These are phyloP conservation scores for Diadegma fenestrale DNA, from an alignment of 2,888 invertebrate genomes.

Conservation along the genomic window DNA sequence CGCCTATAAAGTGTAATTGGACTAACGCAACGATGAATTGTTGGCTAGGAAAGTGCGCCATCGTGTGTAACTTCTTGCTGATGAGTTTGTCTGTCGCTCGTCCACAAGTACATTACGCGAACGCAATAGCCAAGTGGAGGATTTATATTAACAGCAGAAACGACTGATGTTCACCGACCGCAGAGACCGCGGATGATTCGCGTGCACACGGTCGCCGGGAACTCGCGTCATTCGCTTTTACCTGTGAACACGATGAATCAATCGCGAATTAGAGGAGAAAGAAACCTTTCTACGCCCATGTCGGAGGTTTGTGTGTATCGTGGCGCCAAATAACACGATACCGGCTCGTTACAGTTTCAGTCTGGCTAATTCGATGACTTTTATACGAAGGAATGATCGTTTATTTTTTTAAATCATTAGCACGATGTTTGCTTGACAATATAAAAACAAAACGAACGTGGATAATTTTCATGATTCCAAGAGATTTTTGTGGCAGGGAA, in stretches of 20 bases:
- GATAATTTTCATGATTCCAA: neutral
- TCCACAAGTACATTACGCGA: neutral
- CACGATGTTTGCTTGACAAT: neutral
- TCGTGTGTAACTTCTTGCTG: slow-evolving; percentile 76
- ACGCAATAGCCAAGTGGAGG: slow-evolving; percentile 76
- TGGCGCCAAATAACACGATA: slow-evolving; percentile 17
- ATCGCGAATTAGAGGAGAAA: slow-evolving; percentile 46
- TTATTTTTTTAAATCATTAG: neutral
- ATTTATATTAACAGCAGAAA: slow-evolving; percentile 71
- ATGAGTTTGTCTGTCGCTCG: slow-evolving; percentile 77
- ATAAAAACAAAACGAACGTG: neutral
- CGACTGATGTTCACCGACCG: slow-evolving; percentile 48
- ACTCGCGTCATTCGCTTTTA: slow-evolving; percentile 40
- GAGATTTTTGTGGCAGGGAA: neutral
- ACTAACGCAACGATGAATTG: slow-evolving; percentile 82
- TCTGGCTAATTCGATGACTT: neutral
- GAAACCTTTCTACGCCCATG: slow-evolving; percentile 36
- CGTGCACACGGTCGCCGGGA: slow-evolving; percentile 38
- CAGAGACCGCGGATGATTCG: slow-evolving; percentile 33
- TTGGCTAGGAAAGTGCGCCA: slow-evolving; percentile 81
- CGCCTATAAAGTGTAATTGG: slow-evolving; percentile 80
- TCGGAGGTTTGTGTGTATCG: slow-evolving; percentile 15
- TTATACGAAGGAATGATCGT: neutral
- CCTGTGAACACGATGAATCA: slow-evolving; percentile 54
- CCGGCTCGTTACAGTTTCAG: neutral